Base-by-base conservation (phyloP, 2,113 vertebrate species). In the Egretta garzetta region DNA sequence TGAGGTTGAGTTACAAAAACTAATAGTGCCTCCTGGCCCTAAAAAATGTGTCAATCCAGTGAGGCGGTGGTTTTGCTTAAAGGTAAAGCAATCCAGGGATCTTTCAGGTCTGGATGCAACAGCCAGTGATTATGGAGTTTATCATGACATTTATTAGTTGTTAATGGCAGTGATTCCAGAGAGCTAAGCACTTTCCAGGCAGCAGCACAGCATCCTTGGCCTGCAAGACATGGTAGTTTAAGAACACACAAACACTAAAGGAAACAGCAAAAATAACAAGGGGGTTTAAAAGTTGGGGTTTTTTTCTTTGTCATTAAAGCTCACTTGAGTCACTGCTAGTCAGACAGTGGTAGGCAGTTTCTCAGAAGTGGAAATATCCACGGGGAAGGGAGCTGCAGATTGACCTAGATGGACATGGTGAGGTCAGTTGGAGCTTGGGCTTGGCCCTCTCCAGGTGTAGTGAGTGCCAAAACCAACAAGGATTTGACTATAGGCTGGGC, bases 91-190 rank as follows among this genome's bases (percentile, higher is more conserved):
- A 32, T 41, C 47, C 60, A 92, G 21, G 43, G 39, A 95, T 58
- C 28, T 93, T 88, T 93, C 43, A 52, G 64, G 56, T 90, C 90
- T 87, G 83, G 56, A 88, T 86, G 67, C 20, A 92, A 74, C 60
- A 50, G 90, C 64, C 2, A 0, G 60, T 2, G 23, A 88, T 84
- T 71, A 77, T 52, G 64, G 66, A 88, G 73, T 72, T 93, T 92
- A 93, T 92, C 64, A 39, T 60, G 60, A 90, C 64, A n/a, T 93
- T 91, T 93, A 92, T 93, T 75, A 72, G 83, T 81, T 91, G 83
- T 81, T 95, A 91, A 91, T 90, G 82, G 72, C 52, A 90, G 72
- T 26, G 37, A 52, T 96, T 96, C 43, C 88, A 95, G 76, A 80
- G 80, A 91, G 30, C 37, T 74, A n/a, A 87, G 68, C 30, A 45